Percentiles rank a stretch among this genome's conserved stretches.
Evolutionary conservation across 2,888 invertebrate species (phyloP).

Genomic region (Drepana falcataria): DNA sequence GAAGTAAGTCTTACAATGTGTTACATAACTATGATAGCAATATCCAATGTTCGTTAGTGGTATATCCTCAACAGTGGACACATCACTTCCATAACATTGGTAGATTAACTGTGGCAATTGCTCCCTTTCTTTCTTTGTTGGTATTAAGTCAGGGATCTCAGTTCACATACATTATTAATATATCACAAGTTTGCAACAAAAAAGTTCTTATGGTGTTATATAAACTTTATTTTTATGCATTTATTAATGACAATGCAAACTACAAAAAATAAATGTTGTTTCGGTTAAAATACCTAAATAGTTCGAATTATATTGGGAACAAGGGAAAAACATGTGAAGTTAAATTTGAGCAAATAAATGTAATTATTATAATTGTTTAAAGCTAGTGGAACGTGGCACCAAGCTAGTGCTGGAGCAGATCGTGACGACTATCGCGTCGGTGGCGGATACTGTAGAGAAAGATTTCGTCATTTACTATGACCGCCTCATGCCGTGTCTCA

Average conservation of each 20-base stretch:
- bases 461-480: constrained; percentile 97
- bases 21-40: constrained; percentile 1
- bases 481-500: constrained; percentile 94
- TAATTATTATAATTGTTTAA: constrained; percentile 8
- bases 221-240: too few relatives aligned
- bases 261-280: too few relatives aligned
- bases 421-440: constrained; percentile 98
- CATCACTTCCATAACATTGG: constrained; percentile 76
- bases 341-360: neutral
- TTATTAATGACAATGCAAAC: too few relatives aligned
- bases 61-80: constrained; percentile 35
- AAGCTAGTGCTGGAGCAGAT: constrained; percentile 98
- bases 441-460: constrained; percentile 98
- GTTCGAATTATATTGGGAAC: too few relatives aligned
- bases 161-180: constrained; percentile 53
- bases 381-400: constrained; percentile 94
- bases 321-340: too few relatives aligned
- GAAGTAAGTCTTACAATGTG: constrained; percentile 77
- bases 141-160: constrained; percentile 66
- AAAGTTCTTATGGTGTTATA: too few relatives aligned
- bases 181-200: neutral
- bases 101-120: constrained; percentile 63
- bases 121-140: constrained; percentile 52
- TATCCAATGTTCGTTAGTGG: constrained; percentile 76
- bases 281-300: too few relatives aligned